Conservation (phyloP, 2,888 invertebrate genomes). For the Mechanitis mazaeus region DNA sequence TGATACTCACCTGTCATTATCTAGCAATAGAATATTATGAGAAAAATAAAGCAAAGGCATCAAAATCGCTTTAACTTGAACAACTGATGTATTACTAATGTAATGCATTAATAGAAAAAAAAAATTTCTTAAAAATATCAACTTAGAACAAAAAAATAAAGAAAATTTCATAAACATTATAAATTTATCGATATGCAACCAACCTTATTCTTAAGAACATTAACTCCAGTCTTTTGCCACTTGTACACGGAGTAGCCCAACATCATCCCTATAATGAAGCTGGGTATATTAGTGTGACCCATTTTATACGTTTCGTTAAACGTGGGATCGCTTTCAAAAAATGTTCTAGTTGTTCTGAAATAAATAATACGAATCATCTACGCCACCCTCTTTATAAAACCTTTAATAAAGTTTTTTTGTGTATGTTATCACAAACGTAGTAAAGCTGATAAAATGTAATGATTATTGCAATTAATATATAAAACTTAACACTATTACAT, state of each 20-base stretch:
- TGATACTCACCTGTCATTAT: neutral
- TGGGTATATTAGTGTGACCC: slow-evolving; percentile 44
- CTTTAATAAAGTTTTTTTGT: neutral
- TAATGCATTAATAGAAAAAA: too few species aligned
- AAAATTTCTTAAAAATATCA: too few species aligned
- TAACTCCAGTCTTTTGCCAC: slow-evolving; percentile 33
- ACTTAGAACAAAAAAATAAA: too few species aligned
- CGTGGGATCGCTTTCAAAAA: slow-evolving; percentile 33
- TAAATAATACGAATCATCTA: neutral
- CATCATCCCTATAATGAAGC: slow-evolving; percentile 42
- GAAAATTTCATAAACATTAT: too few species aligned
- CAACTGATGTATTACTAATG: too few species aligned
- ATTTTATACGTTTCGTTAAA: slow-evolving; percentile 46
- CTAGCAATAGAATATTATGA: neutral
- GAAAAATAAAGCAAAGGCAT: neutral
- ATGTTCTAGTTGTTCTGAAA: slow-evolving; percentile 27
- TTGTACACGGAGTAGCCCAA: slow-evolving; percentile 40
- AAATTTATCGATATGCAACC: neutral
- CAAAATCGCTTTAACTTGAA: too few species aligned
- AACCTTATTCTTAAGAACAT: slow-evolving; percentile 35
- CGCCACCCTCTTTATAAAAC: too few species aligned
- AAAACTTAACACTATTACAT: too few species aligned
- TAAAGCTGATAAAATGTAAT: too few species aligned
- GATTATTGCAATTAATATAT: too few species aligned
- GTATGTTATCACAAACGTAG: too few species aligned